These are phyloP conservation scores for Tanytarsus gracilentus DNA, from an alignment of 2,888 invertebrate species.

Conservation along the genomic window DNA sequence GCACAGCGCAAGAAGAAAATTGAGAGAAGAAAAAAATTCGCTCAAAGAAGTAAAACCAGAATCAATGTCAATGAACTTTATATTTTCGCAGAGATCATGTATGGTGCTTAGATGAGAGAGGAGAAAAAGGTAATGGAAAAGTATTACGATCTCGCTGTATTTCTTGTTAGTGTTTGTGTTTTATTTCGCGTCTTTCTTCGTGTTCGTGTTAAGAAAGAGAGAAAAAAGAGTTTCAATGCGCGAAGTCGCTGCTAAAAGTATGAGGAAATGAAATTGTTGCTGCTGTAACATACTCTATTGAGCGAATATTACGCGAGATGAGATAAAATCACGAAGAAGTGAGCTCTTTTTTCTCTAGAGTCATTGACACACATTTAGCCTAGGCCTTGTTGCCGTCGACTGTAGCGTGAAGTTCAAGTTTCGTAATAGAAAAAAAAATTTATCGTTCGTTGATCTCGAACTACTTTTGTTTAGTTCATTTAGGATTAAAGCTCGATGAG, in stretches of 20 bases:
- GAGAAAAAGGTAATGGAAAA: no score
- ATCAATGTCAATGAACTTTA: slow-evolving; percentile 10
- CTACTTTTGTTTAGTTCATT: slow-evolving; percentile 4
- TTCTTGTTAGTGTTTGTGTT: no score
- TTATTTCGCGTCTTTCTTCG: neutral
- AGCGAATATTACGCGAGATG: slow-evolving; percentile 24
- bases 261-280: slow-evolving; percentile 22
- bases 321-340: neutral
- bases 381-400: slow-evolving; percentile 11
- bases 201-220: neutral
- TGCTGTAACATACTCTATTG: neutral
- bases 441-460: slow-evolving; percentile 24
- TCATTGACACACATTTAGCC: slow-evolving; percentile 25
- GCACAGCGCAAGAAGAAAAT: neutral
- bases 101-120: neutral
- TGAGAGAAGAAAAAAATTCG: neutral
- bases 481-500: neutral
- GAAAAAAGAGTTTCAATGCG: neutral
- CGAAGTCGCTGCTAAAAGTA: no score
- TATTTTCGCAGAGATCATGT: neutral
- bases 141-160: no score
- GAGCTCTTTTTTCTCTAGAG: slow-evolving; percentile 3
- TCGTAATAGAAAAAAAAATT: slow-evolving; percentile 22
- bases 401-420: slow-evolving; percentile 26
- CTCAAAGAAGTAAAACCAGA: no score